Evolutionary conservation across 2,113 vertebrate species (phyloP).

Genomic region (Sphyrna mokarran): DNA sequence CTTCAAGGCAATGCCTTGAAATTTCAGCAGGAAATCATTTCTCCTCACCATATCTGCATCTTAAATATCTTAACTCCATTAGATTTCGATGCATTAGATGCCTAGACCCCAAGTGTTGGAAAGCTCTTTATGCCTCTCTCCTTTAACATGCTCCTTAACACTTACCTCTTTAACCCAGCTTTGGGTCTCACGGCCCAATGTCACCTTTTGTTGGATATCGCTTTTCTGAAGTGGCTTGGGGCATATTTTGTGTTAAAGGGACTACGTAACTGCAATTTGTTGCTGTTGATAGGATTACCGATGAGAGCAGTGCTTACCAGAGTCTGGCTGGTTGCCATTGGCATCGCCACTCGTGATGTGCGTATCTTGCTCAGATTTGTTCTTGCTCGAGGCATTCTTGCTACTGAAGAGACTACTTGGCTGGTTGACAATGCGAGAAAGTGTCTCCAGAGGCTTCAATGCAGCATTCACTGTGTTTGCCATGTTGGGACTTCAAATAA

Average conservation of each 20-base stretch:
- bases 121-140: background rate
- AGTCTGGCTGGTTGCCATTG: constrained; percentile 77
- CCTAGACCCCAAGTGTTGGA: background rate
- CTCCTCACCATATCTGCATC: too few relatives aligned
- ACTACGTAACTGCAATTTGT: background rate
- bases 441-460: constrained; percentile 81
- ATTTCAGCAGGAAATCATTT: too few relatives aligned
- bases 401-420: constrained; percentile 84
- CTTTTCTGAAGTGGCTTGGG: background rate
- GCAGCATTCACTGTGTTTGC: constrained; percentile 92
- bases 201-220: background rate
- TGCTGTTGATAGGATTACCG: background rate
- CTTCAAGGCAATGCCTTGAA: too few relatives aligned
- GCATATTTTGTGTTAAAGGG: background rate
- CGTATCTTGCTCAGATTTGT: constrained; percentile 76
- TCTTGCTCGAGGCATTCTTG: constrained; percentile 81
- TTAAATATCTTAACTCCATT: background rate
- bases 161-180: background rate
- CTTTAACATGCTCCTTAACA: background rate
- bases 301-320: constrained; percentile 57
- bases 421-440: constrained; percentile 88
- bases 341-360: constrained; percentile 70
- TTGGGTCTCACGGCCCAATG: background rate
- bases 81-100: background rate
- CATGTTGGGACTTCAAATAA: constrained; percentile 77